A percentile compares a stretch with the other conserved stretches of the same genome.
Evolutionary conservation across 2,888 invertebrate genomes (phyloP).

Genomic region (Tricholauxania praeusta): DNA sequence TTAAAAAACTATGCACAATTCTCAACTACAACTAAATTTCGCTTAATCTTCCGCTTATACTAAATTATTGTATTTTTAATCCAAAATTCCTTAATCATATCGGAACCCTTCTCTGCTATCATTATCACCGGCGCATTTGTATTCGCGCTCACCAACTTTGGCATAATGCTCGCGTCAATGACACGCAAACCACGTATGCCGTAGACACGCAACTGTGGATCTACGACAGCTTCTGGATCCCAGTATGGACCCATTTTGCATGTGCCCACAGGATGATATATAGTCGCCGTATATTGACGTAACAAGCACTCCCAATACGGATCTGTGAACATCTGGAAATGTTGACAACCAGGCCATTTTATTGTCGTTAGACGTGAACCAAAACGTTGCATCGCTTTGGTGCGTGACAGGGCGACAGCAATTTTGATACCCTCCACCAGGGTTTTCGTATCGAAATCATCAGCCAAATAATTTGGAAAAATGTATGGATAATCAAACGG

Average conservation of each 20-base stretch:
- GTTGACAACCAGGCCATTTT: constrained; percentile 83
- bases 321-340: constrained; percentile 78
- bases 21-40: background rate
- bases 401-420: constrained; percentile 82
- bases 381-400: constrained; percentile 80
- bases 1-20: background rate
- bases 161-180: constrained; percentile 89
- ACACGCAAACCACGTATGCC: constrained; percentile 84
- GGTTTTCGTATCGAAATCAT: constrained; percentile 83
- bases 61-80: constrained; percentile 70
- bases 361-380: constrained; percentile 79
- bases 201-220: constrained; percentile 82
- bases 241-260: constrained; percentile 91
- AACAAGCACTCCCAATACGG: constrained; percentile 91
- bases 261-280: constrained; percentile 89
- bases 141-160: constrained; percentile 85
- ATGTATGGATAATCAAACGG: constrained; percentile 91
- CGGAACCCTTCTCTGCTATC: constrained; percentile 91
- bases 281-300: constrained; percentile 82
- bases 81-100: constrained; percentile 89
- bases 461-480: constrained; percentile 90
- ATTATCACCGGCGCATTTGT: constrained; percentile 90
- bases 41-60: background rate
- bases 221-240: constrained; percentile 87
- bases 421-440: constrained; percentile 89